Base-by-base conservation (phyloP, 2,888 invertebrate species). In the Isotomurus palustris region DNA sequence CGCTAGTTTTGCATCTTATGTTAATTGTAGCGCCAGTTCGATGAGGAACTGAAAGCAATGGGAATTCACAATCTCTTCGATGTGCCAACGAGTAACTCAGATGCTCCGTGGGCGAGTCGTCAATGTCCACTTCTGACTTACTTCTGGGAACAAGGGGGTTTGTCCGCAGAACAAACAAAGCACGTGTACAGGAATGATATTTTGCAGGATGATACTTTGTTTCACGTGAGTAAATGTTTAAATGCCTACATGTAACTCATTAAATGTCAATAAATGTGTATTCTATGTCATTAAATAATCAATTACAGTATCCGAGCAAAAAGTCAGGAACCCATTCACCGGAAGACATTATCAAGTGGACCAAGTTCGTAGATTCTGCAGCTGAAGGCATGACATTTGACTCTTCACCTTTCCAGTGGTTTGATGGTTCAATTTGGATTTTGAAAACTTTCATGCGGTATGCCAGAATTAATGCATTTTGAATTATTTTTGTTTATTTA, bases 41-140 rank as follows among this genome's bases (percentile, higher is more conserved):
- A 50, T 25, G 50, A 50, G 19, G 50, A 50, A 25, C 38, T 50
- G 3, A 50, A 36, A 22, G 17, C 36, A 10, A 22, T 12, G 21
- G 50, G 50, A n/a, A 50, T 50, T 27, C 22, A 36, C 2, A 50
- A 50, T 22, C 32, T 28, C n/a, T 50, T 50, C 25, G 19, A 50
- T 38, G 6, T 38, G 4, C 19, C 12, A 12, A 50, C 50, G 3
- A 8, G n/a, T 3, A 50, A 50, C 22, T 6, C 2, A 14, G 25
- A 36, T 22, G 21, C n/a, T 8, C 14, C 50, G n/a, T 36, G 24
- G 3, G 14, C 27, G 3, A 21, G 21, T 50, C 50, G 50, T 24
- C 19, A n/a, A 3, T 36, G 36, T 24, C 35, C 50, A 3, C 4
- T 21, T n/a, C 25, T 50, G 24, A 24, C 14, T 36, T 38, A 50